These are phyloP conservation scores for Eulithis testata DNA, from an alignment of 2,888 invertebrate genomes.

Conservation along the genomic window DNA sequence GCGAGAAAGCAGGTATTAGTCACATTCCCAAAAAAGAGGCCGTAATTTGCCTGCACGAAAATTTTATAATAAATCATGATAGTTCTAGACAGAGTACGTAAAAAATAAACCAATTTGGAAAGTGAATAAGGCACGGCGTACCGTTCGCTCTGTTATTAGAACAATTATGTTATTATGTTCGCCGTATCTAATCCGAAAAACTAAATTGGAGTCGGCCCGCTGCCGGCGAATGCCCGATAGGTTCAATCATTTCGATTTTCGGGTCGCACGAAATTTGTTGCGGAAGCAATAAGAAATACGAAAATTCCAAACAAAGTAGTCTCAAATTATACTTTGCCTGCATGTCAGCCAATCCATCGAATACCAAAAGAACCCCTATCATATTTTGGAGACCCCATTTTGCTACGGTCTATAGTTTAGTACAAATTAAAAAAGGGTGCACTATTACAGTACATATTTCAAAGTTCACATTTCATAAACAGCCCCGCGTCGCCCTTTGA, in stretches of 20 bases:
- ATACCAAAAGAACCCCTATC: conserved; percentile 54
- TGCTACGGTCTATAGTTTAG: conserved; percentile 75
- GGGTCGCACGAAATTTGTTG: conserved; percentile 84
- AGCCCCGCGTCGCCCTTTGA: conserved; percentile 80
- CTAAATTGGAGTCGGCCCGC: conserved; percentile 82
- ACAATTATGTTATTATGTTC: conserved; percentile 84
- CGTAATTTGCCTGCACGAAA: conserved; percentile 84
- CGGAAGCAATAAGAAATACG: conserved; percentile 84
- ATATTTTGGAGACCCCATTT: conserved; percentile 68
- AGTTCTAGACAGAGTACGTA: conserved; percentile 81
- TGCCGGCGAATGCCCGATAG: conserved; percentile 82
- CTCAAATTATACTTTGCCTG: conserved; percentile 67
- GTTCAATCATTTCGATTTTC: conserved; percentile 81
- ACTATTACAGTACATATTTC: conserved; percentile 75
- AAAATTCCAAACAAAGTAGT: conserved; percentile 72
- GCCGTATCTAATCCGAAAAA: conserved; percentile 85
- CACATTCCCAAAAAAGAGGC: conserved; percentile 70
- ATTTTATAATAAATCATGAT: conserved; percentile 84
- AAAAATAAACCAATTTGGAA: conserved; percentile 84
- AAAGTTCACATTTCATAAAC: conserved; percentile 81
- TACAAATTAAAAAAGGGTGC: conserved; percentile 83
- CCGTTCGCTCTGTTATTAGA: conserved; percentile 80
- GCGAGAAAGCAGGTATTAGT: conserved; percentile 57
- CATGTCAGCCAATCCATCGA: conserved; percentile 58
- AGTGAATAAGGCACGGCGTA: conserved; percentile 83